phyloP scores from a whole-genome alignment of 2,113 vertebrate species.

The Myrmecophaga tridactyla region DNA sequence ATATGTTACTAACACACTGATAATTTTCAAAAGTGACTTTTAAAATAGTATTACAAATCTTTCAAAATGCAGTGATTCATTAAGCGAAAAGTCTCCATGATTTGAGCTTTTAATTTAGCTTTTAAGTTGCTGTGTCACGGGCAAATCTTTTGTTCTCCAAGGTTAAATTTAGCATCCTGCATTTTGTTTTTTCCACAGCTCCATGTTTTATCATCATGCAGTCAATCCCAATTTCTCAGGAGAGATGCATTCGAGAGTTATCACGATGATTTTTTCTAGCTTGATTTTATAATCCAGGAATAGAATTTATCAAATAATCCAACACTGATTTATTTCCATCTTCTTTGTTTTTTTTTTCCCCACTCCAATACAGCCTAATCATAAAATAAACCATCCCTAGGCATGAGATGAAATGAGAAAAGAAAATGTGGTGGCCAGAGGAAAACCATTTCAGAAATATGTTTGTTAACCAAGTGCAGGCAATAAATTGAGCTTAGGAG shows the following conservation, averaged over 20 bases:
- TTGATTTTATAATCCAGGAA: constrained; percentile 44
- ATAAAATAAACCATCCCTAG: constrained; percentile 56
- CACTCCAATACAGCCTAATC: neutral
- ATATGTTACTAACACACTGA: constrained; percentile 73
- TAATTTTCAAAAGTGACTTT: constrained; percentile 74
- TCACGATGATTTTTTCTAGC: neutral
- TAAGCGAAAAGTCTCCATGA: constrained; percentile 49
- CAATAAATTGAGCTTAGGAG: constrained; percentile 74
- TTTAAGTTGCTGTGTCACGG: constrained; percentile 31
- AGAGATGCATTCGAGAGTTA: neutral
- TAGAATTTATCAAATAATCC: constrained; percentile 29
- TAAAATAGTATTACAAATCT: constrained; percentile 50
- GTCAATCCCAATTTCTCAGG: neutral
- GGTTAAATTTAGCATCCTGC: constrained; percentile 42
- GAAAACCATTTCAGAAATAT: constrained; percentile 69
- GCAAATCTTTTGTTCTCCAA: constrained; percentile 36
- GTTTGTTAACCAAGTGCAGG: constrained; percentile 72
- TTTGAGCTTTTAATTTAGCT: constrained; percentile 49
- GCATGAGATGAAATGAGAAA: constrained; percentile 55
- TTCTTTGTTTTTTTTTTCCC: constrained; percentile 29
- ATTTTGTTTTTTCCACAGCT: neutral
- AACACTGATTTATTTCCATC: constrained; percentile 24
- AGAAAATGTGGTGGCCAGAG: constrained; percentile 58
- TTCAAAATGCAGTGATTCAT: constrained; percentile 70
- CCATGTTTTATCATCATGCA: neutral